phyloP scores from a whole-genome alignment of 2,888 invertebrate genomes.

The Eupithecia tripunctaria region DNA sequence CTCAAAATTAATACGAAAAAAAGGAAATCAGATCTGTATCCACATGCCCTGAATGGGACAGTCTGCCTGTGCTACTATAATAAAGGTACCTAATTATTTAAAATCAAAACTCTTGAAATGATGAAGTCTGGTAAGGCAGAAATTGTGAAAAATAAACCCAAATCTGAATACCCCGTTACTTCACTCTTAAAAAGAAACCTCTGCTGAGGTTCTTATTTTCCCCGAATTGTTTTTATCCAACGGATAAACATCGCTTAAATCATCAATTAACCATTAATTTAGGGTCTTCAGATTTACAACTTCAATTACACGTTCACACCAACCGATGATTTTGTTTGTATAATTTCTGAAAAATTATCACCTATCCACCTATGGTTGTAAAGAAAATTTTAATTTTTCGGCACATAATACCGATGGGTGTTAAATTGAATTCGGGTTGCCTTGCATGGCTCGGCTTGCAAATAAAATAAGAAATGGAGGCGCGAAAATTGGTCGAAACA shows the following conservation, averaged over 20 bases:
- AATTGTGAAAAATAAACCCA: neutral
- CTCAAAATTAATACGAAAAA: no score
- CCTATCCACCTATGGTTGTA: conserved; percentile 69
- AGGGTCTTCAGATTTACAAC: conserved; percentile 56
- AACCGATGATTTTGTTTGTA: conserved; percentile 68
- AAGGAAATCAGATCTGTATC: no score
- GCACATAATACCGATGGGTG: conserved; percentile 76
- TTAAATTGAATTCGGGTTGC: conserved; percentile 82
- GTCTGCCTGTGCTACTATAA: no score
- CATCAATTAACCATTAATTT: conserved; percentile 37
- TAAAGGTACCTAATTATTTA: no score
- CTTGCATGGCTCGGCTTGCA: conserved; percentile 48
- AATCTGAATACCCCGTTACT: neutral
- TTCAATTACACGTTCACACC: conserved; percentile 67
- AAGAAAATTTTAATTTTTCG: conserved; percentile 74
- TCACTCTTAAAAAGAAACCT: neutral
- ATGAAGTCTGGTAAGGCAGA: neutral
- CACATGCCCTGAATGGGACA: no score
- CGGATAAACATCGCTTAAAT: conserved; percentile 35
- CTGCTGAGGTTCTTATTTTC: conserved; percentile 19
- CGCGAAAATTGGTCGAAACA: conserved; percentile 76
- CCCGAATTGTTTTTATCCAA: conserved; percentile 28
- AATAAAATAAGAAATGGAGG: conserved; percentile 81
- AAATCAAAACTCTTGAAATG: neutral
- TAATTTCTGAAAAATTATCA: conserved; percentile 71